Evolutionary conservation across 2,888 invertebrate genomes (phyloP).

Genomic region (Macaria liturata): DNA sequence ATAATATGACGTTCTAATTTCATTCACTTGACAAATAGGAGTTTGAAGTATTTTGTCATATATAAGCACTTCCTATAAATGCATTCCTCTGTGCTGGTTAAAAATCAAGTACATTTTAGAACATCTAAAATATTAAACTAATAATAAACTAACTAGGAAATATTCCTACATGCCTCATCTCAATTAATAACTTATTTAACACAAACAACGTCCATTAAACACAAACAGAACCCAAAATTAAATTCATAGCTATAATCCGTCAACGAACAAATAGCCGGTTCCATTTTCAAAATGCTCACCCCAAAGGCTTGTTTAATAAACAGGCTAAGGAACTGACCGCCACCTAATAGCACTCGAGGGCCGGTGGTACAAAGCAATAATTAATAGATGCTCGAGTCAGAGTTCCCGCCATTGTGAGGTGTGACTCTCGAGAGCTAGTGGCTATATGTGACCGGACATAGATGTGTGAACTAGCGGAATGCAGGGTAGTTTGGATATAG

Average conservation of each 20-base stretch:
- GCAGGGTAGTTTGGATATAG: slow-evolving; percentile 44
- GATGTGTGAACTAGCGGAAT: slow-evolving; percentile 62
- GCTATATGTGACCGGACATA: slow-evolving; percentile 48
- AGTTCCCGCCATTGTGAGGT: slow-evolving; percentile 52
- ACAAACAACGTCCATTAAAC: too few species aligned
- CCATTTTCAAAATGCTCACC: slow-evolving; percentile 41
- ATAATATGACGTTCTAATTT: slow-evolving; percentile 59
- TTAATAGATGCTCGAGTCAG: slow-evolving; percentile 78
- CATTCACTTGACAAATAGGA: slow-evolving; percentile 34
- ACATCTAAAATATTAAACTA: too few species aligned
- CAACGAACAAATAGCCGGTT: slow-evolving; percentile 14
- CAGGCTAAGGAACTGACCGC: slow-evolving; percentile 79
- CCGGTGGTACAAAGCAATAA: slow-evolving; percentile 77
- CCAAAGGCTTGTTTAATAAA: slow-evolving; percentile 71
- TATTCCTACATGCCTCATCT: too few species aligned
- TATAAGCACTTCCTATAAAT: too few species aligned
- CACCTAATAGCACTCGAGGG: slow-evolving; percentile 73
- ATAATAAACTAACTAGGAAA: too few species aligned
- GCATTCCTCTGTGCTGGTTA: too few species aligned
- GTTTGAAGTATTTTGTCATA: slow-evolving; percentile 6
- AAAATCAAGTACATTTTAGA: too few species aligned
- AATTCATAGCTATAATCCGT: too few species aligned
- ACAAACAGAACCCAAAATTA: too few species aligned
- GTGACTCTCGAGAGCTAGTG: slow-evolving; percentile 19
- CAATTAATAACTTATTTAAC: too few species aligned